Evolutionary conservation across 2,797 vertebrate genomes (phyloP).

Genomic region (Myotis daubentonii): DNA sequence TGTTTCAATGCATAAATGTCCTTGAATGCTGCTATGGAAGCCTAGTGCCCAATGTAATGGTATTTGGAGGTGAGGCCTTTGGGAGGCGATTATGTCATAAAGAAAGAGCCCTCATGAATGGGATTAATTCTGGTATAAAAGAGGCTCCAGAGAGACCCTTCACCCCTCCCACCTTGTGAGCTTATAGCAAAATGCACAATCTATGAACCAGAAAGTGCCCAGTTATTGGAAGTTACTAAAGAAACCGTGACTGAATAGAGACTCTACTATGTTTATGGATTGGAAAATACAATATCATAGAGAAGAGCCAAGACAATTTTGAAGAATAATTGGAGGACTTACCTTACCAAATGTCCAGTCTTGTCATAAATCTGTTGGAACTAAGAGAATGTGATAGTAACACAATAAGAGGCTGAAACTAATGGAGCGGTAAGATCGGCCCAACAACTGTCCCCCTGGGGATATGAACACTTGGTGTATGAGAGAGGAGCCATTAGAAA

Average conservation of each 20-base stretch:
- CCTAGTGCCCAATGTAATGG: background rate
- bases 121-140: background rate
- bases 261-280: background rate
- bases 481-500: background rate
- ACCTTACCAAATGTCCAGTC: background rate
- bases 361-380: background rate
- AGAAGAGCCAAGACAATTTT: background rate
- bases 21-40: background rate
- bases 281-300: background rate
- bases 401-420: background rate
- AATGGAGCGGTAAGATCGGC: background rate
- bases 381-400: background rate
- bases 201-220: background rate
- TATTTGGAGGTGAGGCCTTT: background rate
- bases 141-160: background rate
- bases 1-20: background rate
- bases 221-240: background rate
- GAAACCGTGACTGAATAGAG: background rate
- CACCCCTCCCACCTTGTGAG: background rate
- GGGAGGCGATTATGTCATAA: background rate
- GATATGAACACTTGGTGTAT: rapidly evolving
- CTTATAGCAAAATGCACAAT: background rate
- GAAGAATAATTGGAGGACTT: background rate
- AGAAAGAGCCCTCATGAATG: background rate
- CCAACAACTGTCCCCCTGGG: background rate